Evolutionary conservation across 2,113 vertebrate genomes (phyloP), one percentile per base, ranked within the genome.

Genomic region (Brienomyrus brachyistius): DNA sequence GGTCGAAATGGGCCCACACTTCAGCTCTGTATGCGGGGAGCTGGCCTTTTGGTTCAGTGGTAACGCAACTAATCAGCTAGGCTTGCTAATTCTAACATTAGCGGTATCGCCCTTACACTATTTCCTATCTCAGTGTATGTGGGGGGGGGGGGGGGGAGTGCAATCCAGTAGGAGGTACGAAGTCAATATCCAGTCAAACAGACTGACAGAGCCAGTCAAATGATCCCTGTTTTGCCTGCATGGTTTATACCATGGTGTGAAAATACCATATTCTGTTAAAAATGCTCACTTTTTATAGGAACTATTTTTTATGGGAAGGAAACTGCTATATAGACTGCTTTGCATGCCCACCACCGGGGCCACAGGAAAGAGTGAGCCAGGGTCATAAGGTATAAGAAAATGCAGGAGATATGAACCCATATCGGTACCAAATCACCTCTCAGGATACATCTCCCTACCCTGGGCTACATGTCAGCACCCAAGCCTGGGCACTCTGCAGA

Each of bases 401-500:
- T 43, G 35, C 31, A 80, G 31, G 74, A 19, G 74, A 80, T 17
- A 43, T 19, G 0, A 19, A 80, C 35, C 35, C 74, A 17, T 43
- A 31, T 43, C 5, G 13, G 31, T 7, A 7, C 74, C 74, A 6
- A 80, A 35, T 19, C 15, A 43, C 35, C 31, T 1, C 35, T 80
- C 17, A 1, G 13, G 35, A 40, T 40, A 80, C 31, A 80, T 80
- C 43, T 40, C 15, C 31, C 35, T 13, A 43, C 13, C 15, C 74
- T 17, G 15, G 35, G 74, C 74, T 80, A 43, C 15, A 43, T 2
- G 45, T 48, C 43, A 84, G 82, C 5, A 10, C 21, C 45, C 45
- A n/a, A 48, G 17, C 43, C 80, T 89, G 43, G 54, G 77, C 56
- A 51, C 89, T 91, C 74, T 89, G 86, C 82, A 91, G 89, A 90